Conservation (phyloP, 2,113 vertebrate genomes). For the Struthio camelus region DNA sequence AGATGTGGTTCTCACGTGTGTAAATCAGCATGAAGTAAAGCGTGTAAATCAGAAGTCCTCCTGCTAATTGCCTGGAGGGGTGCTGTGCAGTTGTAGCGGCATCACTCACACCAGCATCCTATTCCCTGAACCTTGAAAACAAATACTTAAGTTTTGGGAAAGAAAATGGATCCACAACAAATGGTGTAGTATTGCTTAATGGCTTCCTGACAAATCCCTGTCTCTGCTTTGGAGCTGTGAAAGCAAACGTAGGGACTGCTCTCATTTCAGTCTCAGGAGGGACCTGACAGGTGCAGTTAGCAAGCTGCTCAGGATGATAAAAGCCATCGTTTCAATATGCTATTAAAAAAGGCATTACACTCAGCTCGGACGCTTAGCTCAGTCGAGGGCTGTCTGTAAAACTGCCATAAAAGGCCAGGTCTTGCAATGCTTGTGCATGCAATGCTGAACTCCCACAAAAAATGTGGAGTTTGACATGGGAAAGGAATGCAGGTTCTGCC, state of each 20-base stretch:
- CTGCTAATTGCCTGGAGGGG: not conserved
- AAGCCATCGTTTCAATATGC: not conserved
- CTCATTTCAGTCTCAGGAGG: conserved; percentile 42
- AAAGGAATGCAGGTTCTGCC: not conserved
- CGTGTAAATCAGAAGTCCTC: not conserved
- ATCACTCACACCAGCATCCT: not conserved
- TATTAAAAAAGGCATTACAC: not conserved
- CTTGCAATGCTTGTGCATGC: not conserved
- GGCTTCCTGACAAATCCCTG: conserved; percentile 55
- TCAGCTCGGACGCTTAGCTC: not conserved
- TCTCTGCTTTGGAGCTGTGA: conserved; percentile 34
- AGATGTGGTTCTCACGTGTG: fast-evolving
- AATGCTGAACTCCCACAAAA: not conserved
- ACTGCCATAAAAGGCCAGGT: not conserved
- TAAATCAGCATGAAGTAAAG: not conserved
- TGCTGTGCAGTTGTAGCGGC: not conserved
- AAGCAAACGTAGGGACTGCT: not conserved
- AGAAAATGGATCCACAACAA: conserved; percentile 59
- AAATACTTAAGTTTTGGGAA: conserved; percentile 31
- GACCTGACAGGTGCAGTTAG: conserved; percentile 61
- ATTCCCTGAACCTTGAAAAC: not conserved
- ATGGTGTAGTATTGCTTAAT: conserved; percentile 21
- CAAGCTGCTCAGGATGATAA: conserved; percentile 26
- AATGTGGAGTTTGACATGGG: not conserved
- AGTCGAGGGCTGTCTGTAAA: not conserved